A percentile compares a stretch with the other conserved stretches of the same genome.
Evolutionary conservation across 2,888 invertebrate genomes (phyloP).

Genomic region (Melinaea marsaeus): DNA sequence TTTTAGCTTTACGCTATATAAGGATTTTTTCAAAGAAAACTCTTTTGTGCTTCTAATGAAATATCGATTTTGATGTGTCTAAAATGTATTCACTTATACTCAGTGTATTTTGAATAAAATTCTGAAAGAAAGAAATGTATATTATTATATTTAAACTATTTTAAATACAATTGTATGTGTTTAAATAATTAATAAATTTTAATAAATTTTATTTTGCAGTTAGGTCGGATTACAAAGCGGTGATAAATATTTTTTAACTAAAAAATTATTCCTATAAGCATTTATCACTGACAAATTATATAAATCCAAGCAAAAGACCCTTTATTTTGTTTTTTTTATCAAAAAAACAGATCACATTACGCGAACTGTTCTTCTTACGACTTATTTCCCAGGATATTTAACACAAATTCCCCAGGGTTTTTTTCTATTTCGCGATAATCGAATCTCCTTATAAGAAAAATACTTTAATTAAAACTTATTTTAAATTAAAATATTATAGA

Average conservation of each 20-base stretch:
- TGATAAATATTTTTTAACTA: too few relatives aligned
- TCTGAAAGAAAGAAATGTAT: too few relatives aligned
- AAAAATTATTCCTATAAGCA: too few relatives aligned
- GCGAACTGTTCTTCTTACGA: background rate
- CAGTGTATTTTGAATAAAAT: too few relatives aligned
- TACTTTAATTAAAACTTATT: background rate
- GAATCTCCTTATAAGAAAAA: conserved; percentile 31
- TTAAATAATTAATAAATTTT: too few relatives aligned
- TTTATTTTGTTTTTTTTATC: background rate
- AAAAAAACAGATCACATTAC: conserved; percentile 5
- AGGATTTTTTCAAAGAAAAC: conserved; percentile 20
- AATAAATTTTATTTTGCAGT: too few relatives aligned
- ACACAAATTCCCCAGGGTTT: conserved; percentile 5
- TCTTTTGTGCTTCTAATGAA: conserved; percentile 24
- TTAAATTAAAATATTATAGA: background rate
- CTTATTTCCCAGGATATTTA: conserved; percentile 12
- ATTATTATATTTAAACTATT: too few relatives aligned
- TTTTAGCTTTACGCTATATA: conserved; percentile 19
- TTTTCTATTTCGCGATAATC: conserved; percentile 26
- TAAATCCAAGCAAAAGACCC: too few relatives aligned
- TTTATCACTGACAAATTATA: too few relatives aligned
- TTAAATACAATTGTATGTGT: too few relatives aligned
- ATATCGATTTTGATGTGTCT: conserved; percentile 11
- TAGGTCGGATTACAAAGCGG: too few relatives aligned
- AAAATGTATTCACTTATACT: too few relatives aligned